These are phyloP conservation scores for Picathartes gymnocephalus DNA, from an alignment of 2,113 vertebrate genomes.

Conservation along the genomic window DNA sequence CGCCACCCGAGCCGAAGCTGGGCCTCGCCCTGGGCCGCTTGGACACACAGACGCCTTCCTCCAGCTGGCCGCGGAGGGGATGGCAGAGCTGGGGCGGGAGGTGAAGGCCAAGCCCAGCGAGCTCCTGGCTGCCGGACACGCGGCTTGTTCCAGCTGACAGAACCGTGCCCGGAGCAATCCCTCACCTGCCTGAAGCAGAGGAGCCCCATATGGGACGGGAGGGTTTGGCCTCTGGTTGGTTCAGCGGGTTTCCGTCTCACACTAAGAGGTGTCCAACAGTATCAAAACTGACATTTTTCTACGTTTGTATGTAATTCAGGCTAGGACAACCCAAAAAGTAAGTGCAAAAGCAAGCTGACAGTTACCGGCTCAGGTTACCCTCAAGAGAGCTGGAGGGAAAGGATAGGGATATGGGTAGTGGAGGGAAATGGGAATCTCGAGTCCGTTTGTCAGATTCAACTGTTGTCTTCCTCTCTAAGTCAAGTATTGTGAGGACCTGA, in stretches of 20 bases:
- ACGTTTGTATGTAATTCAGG: not conserved
- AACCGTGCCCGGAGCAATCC: not conserved
- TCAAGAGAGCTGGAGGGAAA: not conserved
- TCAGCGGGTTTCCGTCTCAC: not conserved
- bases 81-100: rapidly evolving
- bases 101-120: rapidly evolving
- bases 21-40: not conserved
- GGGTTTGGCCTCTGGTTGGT: not conserved
- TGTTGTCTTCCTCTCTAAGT: not conserved
- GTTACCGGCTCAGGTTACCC: not conserved
- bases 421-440: not conserved
- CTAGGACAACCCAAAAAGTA: not conserved
- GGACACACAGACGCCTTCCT: not conserved
- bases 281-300: constrained; percentile 41
- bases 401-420: not conserved
- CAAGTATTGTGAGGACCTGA: not conserved
- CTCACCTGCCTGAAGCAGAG: not conserved
- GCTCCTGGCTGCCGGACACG: rapidly evolving
- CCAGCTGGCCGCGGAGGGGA: not conserved
- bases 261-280: not conserved
- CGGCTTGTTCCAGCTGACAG: constrained; percentile 36
- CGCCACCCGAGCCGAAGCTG: rapidly evolving
- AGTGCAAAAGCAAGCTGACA: not conserved
- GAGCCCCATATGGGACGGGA: not conserved
- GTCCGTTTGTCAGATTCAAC: not conserved